Conservation (phyloP, 2,888 invertebrate genomes). For the Ichneumoninae sp. region DNA sequence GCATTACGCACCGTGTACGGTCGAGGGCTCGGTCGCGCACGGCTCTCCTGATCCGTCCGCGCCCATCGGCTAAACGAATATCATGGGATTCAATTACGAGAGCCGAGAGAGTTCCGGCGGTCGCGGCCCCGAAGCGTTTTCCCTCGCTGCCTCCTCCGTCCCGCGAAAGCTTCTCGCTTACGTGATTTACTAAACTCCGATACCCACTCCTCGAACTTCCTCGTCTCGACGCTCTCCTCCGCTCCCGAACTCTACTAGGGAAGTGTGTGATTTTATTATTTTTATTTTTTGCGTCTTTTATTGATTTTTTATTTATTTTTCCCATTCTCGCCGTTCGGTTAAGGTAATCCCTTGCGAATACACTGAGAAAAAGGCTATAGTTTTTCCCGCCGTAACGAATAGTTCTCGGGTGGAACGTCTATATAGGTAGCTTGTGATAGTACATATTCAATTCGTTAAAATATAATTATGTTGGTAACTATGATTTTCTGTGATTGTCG, state of each 20-base stretch:
- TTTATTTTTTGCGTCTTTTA: not conserved
- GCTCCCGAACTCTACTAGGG: not conserved
- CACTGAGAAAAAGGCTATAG: too few relatives aligned
- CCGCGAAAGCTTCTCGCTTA: not conserved
- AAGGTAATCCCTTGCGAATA: not conserved
- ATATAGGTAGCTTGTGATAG: too few relatives aligned
- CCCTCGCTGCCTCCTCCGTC: not conserved
- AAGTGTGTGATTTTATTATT: not conserved
- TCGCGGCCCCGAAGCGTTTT: conserved; percentile 30
- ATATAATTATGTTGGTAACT: too few relatives aligned
- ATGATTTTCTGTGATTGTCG: too few relatives aligned
- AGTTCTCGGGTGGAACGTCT: too few relatives aligned
- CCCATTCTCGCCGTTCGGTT: too few relatives aligned
- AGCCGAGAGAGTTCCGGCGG: not conserved
- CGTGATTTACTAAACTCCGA: conserved; percentile 9
- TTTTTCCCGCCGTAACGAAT: too few relatives aligned
- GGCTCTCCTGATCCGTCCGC: conserved; percentile 5
- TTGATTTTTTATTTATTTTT: not conserved
- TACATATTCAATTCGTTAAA: too few relatives aligned
- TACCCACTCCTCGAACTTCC: not conserved
- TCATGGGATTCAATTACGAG: conserved; percentile 65
- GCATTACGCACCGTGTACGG: conserved; percentile 24
- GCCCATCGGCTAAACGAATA: conserved; percentile 63
- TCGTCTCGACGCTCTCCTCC: not conserved
- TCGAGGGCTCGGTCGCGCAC: not conserved